Percentiles rank a stretch among this genome's conserved stretches.
These are phyloP conservation scores for Babylonia areolata DNA, from an alignment of 1,140 invertebrate species.

Conservation along the genomic window DNA sequence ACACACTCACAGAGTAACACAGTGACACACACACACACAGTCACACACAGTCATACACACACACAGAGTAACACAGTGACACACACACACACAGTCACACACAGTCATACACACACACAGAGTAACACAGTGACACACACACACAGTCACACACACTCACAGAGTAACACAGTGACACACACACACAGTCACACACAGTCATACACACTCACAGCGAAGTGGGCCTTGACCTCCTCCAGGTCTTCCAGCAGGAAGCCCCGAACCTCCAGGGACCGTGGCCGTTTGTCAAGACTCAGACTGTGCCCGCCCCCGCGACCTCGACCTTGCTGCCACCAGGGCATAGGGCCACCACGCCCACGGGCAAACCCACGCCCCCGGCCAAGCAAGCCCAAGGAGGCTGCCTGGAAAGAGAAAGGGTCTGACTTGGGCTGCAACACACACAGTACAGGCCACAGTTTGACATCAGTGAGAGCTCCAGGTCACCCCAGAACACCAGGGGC, in stretches of 20 bases:
- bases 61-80: conserved; percentile 77
- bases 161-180: neutral
- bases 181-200: no score
- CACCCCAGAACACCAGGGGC: no score
- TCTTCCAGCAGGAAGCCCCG: conserved; percentile 86
- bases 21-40: neutral
- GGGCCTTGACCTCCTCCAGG: conserved; percentile 82
- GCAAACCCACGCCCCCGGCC: conserved; percentile 58
- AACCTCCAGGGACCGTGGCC: conserved; percentile 87
- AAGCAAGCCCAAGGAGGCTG: conserved; percentile 67
- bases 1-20: neutral
- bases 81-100: no score
- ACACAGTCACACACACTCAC: no score
- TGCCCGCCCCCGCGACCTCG: conserved; percentile 53
- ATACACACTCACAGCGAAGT: conserved; percentile 85
- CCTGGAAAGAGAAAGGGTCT: conserved; percentile 56
- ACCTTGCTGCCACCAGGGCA: conserved; percentile 34
- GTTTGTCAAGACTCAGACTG: conserved; percentile 84
- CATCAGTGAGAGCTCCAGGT: no score
- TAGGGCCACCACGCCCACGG: conserved; percentile 38
- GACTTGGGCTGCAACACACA: conserved; percentile 34
- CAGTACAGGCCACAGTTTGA: neutral
- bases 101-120: no score
- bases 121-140: no score
- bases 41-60: conserved; percentile 46